Conservation (phyloP, 2,113 vertebrate genomes). For the Syngnathoides biaculeatus region DNA sequence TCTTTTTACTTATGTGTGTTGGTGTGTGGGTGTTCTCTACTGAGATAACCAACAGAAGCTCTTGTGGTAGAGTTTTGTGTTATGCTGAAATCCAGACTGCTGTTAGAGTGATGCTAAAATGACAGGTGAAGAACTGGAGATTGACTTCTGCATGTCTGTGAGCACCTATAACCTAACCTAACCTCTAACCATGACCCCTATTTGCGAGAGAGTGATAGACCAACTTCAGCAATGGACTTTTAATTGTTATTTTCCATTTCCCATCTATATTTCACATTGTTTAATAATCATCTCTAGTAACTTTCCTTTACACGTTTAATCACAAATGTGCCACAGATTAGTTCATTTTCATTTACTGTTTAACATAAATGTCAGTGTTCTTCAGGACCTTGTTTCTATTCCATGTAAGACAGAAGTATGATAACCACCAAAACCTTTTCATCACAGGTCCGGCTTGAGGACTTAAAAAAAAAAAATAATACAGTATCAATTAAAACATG, state of each 20-base stretch:
- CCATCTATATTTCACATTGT: too few relatives aligned
- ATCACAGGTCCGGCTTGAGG: too few relatives aligned
- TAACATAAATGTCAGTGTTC: background rate
- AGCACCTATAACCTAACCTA: conserved; percentile 11
- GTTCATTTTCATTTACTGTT: background rate
- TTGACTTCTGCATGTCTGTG: conserved; percentile 37
- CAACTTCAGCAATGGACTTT: conserved; percentile 21
- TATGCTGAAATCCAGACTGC: conserved; percentile 5
- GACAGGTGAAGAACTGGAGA: conserved; percentile 36
- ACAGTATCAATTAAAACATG: too few relatives aligned
- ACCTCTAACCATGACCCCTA: conserved; percentile 15
- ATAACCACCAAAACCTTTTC: too few relatives aligned
- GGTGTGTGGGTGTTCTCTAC: background rate
- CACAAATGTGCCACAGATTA: too few relatives aligned
- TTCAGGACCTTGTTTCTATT: conserved; percentile 5
- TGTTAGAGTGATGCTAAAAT: conserved; percentile 5
- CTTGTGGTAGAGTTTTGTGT: background rate
- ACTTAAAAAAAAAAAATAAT: too few relatives aligned
- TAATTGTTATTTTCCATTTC: too few relatives aligned
- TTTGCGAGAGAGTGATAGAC: conserved; percentile 35
- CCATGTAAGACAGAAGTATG: too few relatives aligned
- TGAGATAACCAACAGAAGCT: conserved; percentile 7
- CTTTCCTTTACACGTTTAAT: too few relatives aligned
- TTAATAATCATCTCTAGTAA: too few relatives aligned
- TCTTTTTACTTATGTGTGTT: background rate